These are phyloP conservation scores for Priocnemis perturbator DNA, from an alignment of 2,888 invertebrate species.

Conservation along the genomic window DNA sequence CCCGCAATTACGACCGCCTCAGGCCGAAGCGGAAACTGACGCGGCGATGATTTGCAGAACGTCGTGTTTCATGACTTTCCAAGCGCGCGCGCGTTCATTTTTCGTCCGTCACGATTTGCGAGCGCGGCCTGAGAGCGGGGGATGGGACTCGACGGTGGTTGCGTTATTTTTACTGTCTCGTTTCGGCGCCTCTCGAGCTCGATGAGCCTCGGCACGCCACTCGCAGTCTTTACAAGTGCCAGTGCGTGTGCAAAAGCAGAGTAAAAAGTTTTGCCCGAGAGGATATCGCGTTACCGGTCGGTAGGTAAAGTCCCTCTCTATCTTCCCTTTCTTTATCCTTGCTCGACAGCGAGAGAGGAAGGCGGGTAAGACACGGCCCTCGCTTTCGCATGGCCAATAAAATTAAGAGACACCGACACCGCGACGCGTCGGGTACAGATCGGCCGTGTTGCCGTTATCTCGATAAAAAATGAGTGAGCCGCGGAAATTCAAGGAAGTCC, in stretches of 20 bases:
- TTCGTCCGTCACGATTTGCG: constrained; percentile 45
- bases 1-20: no score
- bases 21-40: no score
- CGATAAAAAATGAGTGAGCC: constrained; percentile 23
- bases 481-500: constrained; percentile 4
- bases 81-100: constrained; percentile 19
- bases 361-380: constrained; percentile 11
- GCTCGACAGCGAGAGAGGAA: constrained; percentile 4
- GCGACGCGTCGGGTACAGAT: constrained; percentile 33
- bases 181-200: constrained; percentile 35
- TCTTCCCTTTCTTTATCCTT: constrained; percentile 26
- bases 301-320: constrained; percentile 47
- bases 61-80: no score
- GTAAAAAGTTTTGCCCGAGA: constrained; percentile 32
- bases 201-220: constrained; percentile 41
- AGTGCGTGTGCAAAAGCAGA: constrained; percentile 35
- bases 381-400: constrained; percentile 49
- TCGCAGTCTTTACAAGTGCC: constrained; percentile 33
- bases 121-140: constrained; percentile 24
- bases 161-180: constrained; percentile 57
- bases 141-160: constrained; percentile 17
- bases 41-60: no score
- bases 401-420: constrained; percentile 53
- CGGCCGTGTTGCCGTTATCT: constrained; percentile 9
- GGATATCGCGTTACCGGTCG: constrained; percentile 53